These are phyloP conservation scores for Sebastes trivittatus DNA, from an alignment of 2,797 vertebrate genomes.

Conservation along the genomic window DNA sequence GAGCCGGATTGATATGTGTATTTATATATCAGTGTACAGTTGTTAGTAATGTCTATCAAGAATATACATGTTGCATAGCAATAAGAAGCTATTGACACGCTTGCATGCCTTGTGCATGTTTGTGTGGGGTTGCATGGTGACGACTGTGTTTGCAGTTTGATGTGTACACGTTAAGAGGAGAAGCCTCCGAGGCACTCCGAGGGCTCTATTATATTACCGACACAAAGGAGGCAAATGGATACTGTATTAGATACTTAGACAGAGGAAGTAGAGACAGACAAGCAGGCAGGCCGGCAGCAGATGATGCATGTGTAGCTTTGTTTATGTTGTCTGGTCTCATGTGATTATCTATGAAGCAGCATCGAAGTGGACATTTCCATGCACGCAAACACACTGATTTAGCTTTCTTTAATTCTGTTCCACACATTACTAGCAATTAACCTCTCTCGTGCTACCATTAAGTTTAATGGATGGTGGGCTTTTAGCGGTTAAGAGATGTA, in stretches of 20 bases:
- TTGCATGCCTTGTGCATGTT: slow-evolving; percentile 15
- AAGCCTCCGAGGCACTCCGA: slow-evolving; percentile 37
- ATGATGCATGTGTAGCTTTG: slow-evolving; percentile 19
- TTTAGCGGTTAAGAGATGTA: not conserved
- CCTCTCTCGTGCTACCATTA: not conserved
- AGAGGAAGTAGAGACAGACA: slow-evolving; percentile 38
- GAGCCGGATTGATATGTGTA: not conserved
- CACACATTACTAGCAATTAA: not conserved
- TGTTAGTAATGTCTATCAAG: not conserved
- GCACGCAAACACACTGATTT: not conserved
- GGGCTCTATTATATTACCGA: slow-evolving; percentile 62
- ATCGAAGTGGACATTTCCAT: not conserved
- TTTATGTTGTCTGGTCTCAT: slow-evolving; percentile 1
- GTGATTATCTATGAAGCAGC: not conserved
- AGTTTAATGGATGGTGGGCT: not conserved
- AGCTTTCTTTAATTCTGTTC: not conserved
- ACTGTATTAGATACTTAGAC: slow-evolving; percentile 50
- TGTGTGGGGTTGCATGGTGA: slow-evolving; percentile 40
- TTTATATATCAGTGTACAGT: not conserved
- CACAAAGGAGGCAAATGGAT: slow-evolving; percentile 61
- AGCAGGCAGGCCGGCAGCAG: slow-evolving; percentile 28
- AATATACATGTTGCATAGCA: slow-evolving; percentile 25
- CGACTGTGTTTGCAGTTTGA: slow-evolving; percentile 28
- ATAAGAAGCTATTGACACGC: slow-evolving; percentile 3
- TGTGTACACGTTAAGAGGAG: slow-evolving; percentile 33